Conservation (phyloP, 2,888 invertebrate genomes). For the Drosophila barbarae region DNA sequence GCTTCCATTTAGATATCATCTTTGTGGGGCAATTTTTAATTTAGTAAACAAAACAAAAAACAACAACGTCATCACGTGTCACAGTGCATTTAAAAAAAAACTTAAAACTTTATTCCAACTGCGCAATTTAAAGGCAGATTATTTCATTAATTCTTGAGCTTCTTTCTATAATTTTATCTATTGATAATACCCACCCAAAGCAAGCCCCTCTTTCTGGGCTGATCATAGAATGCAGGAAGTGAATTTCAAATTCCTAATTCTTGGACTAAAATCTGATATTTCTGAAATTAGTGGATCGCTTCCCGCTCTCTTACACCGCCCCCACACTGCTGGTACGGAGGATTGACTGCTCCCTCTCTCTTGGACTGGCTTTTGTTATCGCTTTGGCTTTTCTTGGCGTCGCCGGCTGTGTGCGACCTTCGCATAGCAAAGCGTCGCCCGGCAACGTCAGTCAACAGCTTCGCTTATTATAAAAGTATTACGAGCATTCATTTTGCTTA, state of each 20-base stretch:
- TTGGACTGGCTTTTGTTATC: conserved; percentile 26
- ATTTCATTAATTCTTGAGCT: conserved; percentile 3
- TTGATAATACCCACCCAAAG: no score
- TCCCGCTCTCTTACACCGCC: conserved; percentile 10
- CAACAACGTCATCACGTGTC: conserved; percentile 4
- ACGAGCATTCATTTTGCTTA: conserved; percentile 38
- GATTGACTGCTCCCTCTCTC: not conserved
- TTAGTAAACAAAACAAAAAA: not conserved
- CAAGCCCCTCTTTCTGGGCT: no score
- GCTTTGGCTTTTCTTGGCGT: conserved; percentile 27
- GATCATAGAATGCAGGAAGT: no score
- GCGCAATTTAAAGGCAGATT: conserved; percentile 3
- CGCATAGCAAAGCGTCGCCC: conserved; percentile 70
- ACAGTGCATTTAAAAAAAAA: no score
- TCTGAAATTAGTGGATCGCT: not conserved
- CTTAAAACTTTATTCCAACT: conserved; percentile 1
- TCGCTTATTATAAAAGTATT: conserved; percentile 58
- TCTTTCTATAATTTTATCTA: no score
- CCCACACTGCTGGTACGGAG: conserved; percentile 9
- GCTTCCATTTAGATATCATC: conserved; percentile 17
- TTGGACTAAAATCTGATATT: no score
- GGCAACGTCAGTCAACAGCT: conserved; percentile 38
- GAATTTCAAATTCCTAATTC: no score
- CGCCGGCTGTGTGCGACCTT: conserved; percentile 60
- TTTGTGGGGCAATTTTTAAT: conserved; percentile 16